Base-by-base conservation (phyloP, 2,888 invertebrate genomes). In the Athetis lepigone region DNA sequence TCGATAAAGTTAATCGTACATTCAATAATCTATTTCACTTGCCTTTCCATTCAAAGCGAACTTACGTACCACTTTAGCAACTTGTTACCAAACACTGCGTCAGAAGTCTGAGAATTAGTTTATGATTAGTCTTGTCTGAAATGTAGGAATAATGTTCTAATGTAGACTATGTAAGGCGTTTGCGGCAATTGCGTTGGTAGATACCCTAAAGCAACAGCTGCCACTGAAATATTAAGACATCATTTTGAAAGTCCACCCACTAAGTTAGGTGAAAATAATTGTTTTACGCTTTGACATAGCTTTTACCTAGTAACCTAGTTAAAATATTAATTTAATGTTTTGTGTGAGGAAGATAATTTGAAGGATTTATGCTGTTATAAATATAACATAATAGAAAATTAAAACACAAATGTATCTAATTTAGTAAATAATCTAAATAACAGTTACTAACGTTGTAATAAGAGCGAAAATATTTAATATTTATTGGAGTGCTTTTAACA, bases 51-150 rank as follows among this genome's bases (percentile, higher is more conserved):
- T 85, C 85, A 86, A 88, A 87, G 81, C 75, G 70, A 88, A 85
- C 80, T 85, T 86, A 84, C 85, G 85, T 88, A 81, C 78, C 85
- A 50, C 71, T 82, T 87, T 83, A 76, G 84, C 83, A 84, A 88
- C 88, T 87, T 87, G 88, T 86, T 87, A 74, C 76, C 71, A 77
- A 85, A 84, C 81, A 66, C 65, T 58, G 67, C 54, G 66, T 72
- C 75, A 77, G 70, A 77, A 82, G 47, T 62, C 78, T 80, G 47
- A 39, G 77, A 70, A 79, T 79, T 85, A 88, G 82, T 88, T 90
- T 85, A 85, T 89, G 86, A 88, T 88, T 89, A 86, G 83, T 83
- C 77, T 82, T 67, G 73, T 74, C 78, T 71, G 58, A 74, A 77
- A 74, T 76, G 67, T 69, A 33, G 33, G 33, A 33, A 68, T 39